phyloP scores from a whole-genome alignment of 2,888 invertebrate genomes.

The Pammene aurita region DNA sequence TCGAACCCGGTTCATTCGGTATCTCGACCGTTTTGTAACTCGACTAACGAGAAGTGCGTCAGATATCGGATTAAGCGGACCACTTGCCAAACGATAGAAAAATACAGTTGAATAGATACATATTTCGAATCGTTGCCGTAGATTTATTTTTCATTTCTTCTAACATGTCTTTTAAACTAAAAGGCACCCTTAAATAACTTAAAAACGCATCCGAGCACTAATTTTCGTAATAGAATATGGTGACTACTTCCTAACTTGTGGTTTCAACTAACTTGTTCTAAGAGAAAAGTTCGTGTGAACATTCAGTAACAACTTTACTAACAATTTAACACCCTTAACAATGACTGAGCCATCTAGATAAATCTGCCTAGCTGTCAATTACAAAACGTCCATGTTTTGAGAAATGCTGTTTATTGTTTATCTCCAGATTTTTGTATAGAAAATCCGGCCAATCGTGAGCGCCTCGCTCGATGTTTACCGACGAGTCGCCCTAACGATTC shows the following conservation, averaged over 20 bases:
- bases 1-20: slow-evolving; percentile 19
- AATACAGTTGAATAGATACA: neutral
- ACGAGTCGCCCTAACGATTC: slow-evolving; percentile 79
- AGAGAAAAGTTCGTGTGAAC: slow-evolving; percentile 76
- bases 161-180: slow-evolving; percentile 21
- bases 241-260: slow-evolving; percentile 73
- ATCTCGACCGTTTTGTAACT: slow-evolving; percentile 28
- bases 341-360: slow-evolving; percentile 82
- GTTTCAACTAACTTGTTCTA: slow-evolving; percentile 71
- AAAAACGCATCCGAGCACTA: slow-evolving; percentile 66
- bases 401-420: slow-evolving; percentile 75
- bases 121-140: slow-evolving; percentile 42
- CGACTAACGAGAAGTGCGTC: slow-evolving; percentile 23
- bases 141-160: slow-evolving; percentile 31
- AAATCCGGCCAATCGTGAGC: slow-evolving; percentile 75
- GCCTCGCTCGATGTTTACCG: slow-evolving; percentile 72
- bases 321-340: slow-evolving; percentile 79
- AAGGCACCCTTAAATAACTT: slow-evolving; percentile 61
- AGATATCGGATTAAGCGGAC: slow-evolving; percentile 22
- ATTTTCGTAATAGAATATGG: slow-evolving; percentile 69
- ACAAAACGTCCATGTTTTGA: slow-evolving; percentile 78
- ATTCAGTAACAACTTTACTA: slow-evolving; percentile 78
- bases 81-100: slow-evolving; percentile 3
- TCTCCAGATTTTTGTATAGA: slow-evolving; percentile 72
- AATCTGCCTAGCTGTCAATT: slow-evolving; percentile 77